Conservation (phyloP, 92 coral and sea anemone genomes). For the Desmophyllum pertusum region DNA sequence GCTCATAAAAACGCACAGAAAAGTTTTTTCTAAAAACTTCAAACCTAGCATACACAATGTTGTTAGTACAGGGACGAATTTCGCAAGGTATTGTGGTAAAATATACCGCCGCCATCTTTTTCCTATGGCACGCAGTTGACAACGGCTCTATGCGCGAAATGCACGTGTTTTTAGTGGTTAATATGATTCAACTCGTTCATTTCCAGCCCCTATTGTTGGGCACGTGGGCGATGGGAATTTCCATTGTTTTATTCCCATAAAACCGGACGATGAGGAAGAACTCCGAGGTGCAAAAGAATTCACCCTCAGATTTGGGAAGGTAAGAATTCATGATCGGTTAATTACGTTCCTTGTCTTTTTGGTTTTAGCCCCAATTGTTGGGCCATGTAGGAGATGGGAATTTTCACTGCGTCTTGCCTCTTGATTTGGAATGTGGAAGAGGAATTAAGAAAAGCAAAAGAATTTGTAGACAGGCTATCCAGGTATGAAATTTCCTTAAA, state of each 20-base stretch:
- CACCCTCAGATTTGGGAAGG: constrained; percentile 81
- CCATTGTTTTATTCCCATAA: constrained; percentile 84
- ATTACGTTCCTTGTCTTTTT: background rate
- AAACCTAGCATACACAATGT: no score
- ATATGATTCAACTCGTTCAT: constrained; percentile 20
- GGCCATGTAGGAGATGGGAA: constrained; percentile 98
- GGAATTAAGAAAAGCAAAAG: constrained; percentile 57
- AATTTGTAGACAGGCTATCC: constrained; percentile 64
- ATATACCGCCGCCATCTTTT: no score
- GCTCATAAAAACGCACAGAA: no score
- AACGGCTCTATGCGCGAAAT: no score
- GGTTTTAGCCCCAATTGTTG: constrained; percentile 71
- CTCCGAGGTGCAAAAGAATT: constrained; percentile 70
- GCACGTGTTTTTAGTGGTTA: no score
- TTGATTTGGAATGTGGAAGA: constrained; percentile 63
- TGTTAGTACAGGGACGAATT: no score
- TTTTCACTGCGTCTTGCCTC: constrained; percentile 71
- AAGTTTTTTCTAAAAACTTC: no score
- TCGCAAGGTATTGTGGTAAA: no score
- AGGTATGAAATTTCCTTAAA: constrained; percentile 51
- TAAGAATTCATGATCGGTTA: constrained; percentile 14
- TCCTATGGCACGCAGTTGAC: no score
- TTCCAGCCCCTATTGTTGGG: constrained; percentile 89
- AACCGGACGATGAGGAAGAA: constrained; percentile 71
- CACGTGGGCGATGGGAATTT: constrained; percentile 99